Evolutionary conservation across 1,140 invertebrate species (phyloP), one percentile per base, ranked within the genome.

Genomic region (Brevipalpus yothersi): DNA sequence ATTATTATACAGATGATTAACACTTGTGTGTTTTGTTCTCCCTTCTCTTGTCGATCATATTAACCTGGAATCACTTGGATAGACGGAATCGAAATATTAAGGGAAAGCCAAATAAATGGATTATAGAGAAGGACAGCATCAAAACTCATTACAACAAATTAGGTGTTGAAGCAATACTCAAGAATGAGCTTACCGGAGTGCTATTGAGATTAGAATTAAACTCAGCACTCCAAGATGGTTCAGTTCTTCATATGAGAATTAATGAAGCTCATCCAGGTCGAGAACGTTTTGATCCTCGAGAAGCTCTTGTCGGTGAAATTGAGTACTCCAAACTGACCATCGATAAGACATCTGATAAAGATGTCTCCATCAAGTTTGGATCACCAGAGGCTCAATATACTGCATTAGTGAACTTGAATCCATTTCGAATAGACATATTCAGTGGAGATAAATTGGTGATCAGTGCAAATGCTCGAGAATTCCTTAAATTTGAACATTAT

Each of bases 401-500:
- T 69, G 82, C 80, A 11, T 72, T 84, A 8, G 69, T 96, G 1
- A 75, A 75, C 45, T 74, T 78, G 0, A 78, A 77, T 65, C 91
- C 91, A 15, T 83, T 97, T 65, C 81, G 81, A 69, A 69, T 94
- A 15, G 87, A 94, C 70, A 78, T 94, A 61, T 84, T 81, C 64
- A 77, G 81, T 61, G 71, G 76, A 58, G 79, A 83, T 55, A 75
- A 82, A 21, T 75, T 88, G 4, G 80, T 86, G 0, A 77, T 89
- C 23, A 81, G 83, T 54, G 74, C 86, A 4, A 99, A 99, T 76
- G 81, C 85, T 19, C 80, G 85, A 66, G 83, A 83, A 47, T 78
- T 95, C 53, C 78, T 97, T 68, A 80, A 86, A 65, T 88, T 96
- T 71, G 94, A 99, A 70, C 90, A 95, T 65, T 75, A 84, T 56